Percentiles rank a stretch among this genome's conserved stretches.
Conservation (phyloP, 2,797 vertebrate species). For the Delichon dasypus region DNA sequence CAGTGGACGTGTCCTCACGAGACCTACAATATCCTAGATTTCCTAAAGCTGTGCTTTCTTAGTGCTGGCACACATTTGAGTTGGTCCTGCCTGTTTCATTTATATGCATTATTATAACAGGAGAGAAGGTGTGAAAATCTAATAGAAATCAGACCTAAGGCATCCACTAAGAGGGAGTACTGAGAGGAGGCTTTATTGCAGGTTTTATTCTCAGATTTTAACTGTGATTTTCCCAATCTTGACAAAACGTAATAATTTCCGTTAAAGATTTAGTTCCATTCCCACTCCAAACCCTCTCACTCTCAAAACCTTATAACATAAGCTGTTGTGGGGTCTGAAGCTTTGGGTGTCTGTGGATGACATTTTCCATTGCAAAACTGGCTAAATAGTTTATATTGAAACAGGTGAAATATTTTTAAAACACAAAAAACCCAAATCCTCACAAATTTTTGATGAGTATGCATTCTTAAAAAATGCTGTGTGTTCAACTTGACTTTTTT, state of each 20-base stretch:
- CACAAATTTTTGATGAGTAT: neutral
- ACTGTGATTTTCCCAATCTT: neutral
- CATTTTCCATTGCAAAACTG: neutral
- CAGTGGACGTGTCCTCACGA: rapidly evolving
- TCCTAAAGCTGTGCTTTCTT: neutral
- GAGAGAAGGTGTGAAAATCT: neutral
- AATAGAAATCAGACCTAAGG: neutral
- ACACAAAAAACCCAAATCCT: neutral
- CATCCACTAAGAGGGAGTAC: neutral
- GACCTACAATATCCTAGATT: neutral
- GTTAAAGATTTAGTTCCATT: neutral
- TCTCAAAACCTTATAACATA: neutral
- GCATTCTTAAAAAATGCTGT: neutral
- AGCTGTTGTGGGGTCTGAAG: neutral
- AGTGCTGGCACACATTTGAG: neutral
- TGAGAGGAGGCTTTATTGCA: neutral
- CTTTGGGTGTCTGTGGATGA: neutral
- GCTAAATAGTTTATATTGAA: neutral
- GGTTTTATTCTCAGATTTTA: neutral
- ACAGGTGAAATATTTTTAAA: neutral
- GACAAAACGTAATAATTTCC: neutral
- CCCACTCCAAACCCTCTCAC: neutral
- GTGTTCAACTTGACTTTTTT: neutral
- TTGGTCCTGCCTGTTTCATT: neutral
- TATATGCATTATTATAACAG: neutral